Evolutionary conservation across 1,140 invertebrate genomes (phyloP).

Genomic region (Rhyacophila brunnea): DNA sequence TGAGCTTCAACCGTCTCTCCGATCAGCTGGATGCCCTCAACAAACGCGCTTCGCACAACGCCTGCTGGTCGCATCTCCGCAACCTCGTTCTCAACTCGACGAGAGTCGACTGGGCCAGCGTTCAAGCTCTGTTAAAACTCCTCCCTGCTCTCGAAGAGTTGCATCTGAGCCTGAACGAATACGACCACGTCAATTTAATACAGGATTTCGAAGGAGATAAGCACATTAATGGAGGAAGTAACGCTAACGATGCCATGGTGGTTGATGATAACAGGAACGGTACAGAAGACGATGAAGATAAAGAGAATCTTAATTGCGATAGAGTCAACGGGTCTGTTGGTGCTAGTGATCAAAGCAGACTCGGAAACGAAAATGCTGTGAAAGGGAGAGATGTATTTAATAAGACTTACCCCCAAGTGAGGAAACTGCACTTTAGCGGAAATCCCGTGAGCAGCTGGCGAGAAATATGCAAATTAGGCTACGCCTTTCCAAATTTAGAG

Average conservation of each 20-base stretch:
- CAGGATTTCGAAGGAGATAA: neutral
- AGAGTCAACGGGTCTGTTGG: slow-evolving; percentile 10
- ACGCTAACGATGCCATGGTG: slow-evolving; percentile 43
- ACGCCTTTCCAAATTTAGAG: slow-evolving; percentile 80
- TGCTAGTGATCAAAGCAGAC: slow-evolving; percentile 25
- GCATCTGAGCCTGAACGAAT: slow-evolving; percentile 86
- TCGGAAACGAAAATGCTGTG: slow-evolving; percentile 27
- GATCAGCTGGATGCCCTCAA: slow-evolving; percentile 60
- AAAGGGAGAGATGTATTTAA: slow-evolving; percentile 17
- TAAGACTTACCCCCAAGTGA: slow-evolving; percentile 59
- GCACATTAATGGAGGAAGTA: slow-evolving; percentile 32
- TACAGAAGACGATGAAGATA: slow-evolving; percentile 47
- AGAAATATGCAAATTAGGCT: slow-evolving; percentile 80
- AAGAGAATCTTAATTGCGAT: slow-evolving; percentile 29
- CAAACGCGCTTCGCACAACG: slow-evolving; percentile 43
- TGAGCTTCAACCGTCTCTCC: slow-evolving; percentile 83
- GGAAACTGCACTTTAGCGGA: slow-evolving; percentile 78
- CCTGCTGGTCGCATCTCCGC: slow-evolving; percentile 64
- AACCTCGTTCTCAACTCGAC: slow-evolving; percentile 86
- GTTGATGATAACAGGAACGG: slow-evolving; percentile 64
- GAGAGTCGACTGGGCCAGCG: slow-evolving; percentile 76
- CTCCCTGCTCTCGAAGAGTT: slow-evolving; percentile 82
- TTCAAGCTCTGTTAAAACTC: slow-evolving; percentile 72
- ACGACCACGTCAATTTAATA: slow-evolving; percentile 65
- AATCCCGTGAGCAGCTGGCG: slow-evolving; percentile 80